Evolutionary conservation across 2,113 vertebrate species (phyloP).

Genomic region (Lepisosteus osseus): DNA sequence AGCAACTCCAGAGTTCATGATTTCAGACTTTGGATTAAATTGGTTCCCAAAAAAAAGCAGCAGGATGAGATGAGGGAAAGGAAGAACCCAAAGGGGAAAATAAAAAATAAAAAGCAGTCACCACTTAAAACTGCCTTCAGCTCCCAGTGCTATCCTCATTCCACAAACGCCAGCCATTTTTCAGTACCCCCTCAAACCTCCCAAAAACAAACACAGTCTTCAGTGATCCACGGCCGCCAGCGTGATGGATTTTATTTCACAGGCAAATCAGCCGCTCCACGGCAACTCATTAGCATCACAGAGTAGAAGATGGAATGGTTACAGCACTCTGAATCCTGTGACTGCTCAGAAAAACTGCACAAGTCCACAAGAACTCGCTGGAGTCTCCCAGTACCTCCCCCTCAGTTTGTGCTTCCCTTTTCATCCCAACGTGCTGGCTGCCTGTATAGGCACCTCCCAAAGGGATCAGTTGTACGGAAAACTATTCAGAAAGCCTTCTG

Average conservation of each 20-base stretch:
- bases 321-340: slow-evolving; percentile 33
- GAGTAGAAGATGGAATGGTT: slow-evolving; percentile 27
- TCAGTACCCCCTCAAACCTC: slow-evolving; percentile 30
- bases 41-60: slow-evolving; percentile 31
- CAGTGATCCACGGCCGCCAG: slow-evolving; percentile 35
- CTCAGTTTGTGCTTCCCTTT: slow-evolving; percentile 28
- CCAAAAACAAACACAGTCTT: slow-evolving; percentile 38
- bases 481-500: slow-evolving; percentile 30
- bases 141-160: slow-evolving; percentile 17
- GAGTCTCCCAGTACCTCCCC: slow-evolving; percentile 37
- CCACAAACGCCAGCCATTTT: slow-evolving; percentile 2
- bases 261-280: slow-evolving; percentile 33
- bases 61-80: neutral
- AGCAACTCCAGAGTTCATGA: slow-evolving; percentile 78
- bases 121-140: slow-evolving; percentile 27
- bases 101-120: slow-evolving; percentile 16
- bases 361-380: slow-evolving; percentile 36
- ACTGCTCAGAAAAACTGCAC: slow-evolving; percentile 29
- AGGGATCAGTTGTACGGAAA: slow-evolving; percentile 8
- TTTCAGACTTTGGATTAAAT: slow-evolving; percentile 52
- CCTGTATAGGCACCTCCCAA: slow-evolving; percentile 37
- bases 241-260: slow-evolving; percentile 38
- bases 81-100: neutral
- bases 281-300: slow-evolving; percentile 36
- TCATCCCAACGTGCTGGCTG: slow-evolving; percentile 30